Conservation (phyloP, 2,113 vertebrate species). For the Sciurus niger region DNA sequence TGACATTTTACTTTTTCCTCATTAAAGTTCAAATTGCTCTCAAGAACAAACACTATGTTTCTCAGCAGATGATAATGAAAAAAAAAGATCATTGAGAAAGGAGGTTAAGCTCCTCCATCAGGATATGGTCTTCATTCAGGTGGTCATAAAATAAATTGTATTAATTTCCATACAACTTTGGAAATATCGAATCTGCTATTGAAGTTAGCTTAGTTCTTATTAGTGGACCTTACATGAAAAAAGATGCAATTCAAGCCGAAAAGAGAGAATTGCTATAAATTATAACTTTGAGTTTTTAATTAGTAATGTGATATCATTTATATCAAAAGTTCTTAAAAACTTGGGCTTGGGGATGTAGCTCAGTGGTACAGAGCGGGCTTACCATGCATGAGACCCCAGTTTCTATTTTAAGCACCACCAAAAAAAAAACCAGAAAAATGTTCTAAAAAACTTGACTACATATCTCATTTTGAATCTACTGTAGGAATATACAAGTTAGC, state of each 20-base stretch:
- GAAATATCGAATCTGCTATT: background rate
- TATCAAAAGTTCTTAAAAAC: background rate
- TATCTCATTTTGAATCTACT: conserved; percentile 37
- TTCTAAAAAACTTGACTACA: background rate
- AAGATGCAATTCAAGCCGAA: background rate
- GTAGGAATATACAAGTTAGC: background rate
- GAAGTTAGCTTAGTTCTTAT: background rate
- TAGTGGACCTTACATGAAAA: background rate
- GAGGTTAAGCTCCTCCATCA: conserved; percentile 13
- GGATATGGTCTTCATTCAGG: background rate
- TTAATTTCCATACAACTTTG: conserved; percentile 39
- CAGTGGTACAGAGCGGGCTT: background rate
- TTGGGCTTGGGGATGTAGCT: background rate
- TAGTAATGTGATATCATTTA: background rate
- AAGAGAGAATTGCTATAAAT: background rate
- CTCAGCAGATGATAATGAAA: conserved; percentile 33
- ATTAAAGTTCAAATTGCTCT: conserved; percentile 42
- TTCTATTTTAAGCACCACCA: background rate
- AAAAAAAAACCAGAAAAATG: background rate
- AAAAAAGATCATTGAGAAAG: background rate
- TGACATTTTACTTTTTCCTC: background rate
- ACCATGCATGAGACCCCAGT: background rate
- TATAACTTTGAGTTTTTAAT: conserved; percentile 1
- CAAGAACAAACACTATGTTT: conserved; percentile 40
- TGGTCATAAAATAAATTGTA: conserved; percentile 44